Conservation (phyloP, 2,888 invertebrate genomes). For the Helicoverpa assulta region DNA sequence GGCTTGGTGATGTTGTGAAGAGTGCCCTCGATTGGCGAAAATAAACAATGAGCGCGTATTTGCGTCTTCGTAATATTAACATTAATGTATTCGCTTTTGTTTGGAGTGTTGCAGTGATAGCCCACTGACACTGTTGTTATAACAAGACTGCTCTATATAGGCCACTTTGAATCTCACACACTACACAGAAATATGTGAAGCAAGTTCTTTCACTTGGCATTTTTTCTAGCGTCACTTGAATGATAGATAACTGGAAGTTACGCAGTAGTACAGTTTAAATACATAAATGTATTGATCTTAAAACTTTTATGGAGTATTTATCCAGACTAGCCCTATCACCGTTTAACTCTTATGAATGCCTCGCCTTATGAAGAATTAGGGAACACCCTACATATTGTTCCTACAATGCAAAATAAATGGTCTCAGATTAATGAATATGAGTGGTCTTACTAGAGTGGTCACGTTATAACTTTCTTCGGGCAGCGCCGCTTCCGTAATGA, state of each 20-base stretch:
- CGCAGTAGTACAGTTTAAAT: neutral
- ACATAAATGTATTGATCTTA: too few species aligned
- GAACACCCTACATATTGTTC: too few species aligned
- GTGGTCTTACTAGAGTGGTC: conserved; percentile 68
- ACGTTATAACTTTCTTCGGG: conserved; percentile 66
- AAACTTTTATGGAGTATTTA: too few species aligned
- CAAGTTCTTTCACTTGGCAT: conserved; percentile 8
- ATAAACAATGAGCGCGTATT: conserved; percentile 38
- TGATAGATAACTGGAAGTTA: conserved; percentile 13
- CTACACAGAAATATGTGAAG: neutral
- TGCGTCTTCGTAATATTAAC: conserved; percentile 55
- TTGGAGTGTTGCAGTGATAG: conserved; percentile 71
- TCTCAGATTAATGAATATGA: conserved; percentile 27
- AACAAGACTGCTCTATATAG: conserved; percentile 63
- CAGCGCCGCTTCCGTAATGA: conserved; percentile 66
- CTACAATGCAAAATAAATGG: too few species aligned
- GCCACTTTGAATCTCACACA: conserved; percentile 29
- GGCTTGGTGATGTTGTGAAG: conserved; percentile 59
- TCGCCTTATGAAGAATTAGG: conserved; percentile 1
- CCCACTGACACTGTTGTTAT: conserved; percentile 70
- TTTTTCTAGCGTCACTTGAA: conserved; percentile 19
- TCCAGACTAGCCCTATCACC: too few species aligned
- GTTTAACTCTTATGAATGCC: neutral
- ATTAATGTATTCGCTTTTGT: conserved; percentile 70
- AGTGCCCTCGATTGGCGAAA: conserved; percentile 25